A percentile compares a stretch with the other conserved stretches of the same genome.
Conservation (phyloP, 2,888 invertebrate genomes). For the Steinernema carpocapsae region DNA sequence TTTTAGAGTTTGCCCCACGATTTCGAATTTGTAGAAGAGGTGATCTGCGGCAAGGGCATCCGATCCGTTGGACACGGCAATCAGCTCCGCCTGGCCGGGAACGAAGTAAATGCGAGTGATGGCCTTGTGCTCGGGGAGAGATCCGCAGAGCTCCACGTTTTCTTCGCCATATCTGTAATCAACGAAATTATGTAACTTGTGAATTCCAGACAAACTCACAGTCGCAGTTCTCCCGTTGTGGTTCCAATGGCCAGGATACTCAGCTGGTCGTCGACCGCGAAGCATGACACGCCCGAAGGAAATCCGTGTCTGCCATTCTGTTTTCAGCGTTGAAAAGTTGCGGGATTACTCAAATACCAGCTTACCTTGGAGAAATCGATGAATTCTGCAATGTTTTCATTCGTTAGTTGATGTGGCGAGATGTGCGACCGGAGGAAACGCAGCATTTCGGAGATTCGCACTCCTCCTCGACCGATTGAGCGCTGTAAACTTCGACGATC, state of each 20-base stretch:
- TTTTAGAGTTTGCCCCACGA: conserved; percentile 30
- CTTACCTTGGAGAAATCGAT: conserved; percentile 21
- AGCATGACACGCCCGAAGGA: conserved; percentile 44
- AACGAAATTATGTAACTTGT: neutral
- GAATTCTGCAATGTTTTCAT: conserved; percentile 23
- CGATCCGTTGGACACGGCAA: conserved; percentile 36
- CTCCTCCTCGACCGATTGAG: too few relatives aligned
- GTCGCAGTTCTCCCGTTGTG: conserved; percentile 40
- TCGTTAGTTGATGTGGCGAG: conserved; percentile 13
- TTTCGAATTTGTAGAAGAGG: conserved; percentile 38
- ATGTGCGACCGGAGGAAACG: conserved; percentile 20
- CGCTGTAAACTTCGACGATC: too few relatives aligned
- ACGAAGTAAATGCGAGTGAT: conserved; percentile 39
- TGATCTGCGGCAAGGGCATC: conserved; percentile 31
- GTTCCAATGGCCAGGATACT: conserved; percentile 49
- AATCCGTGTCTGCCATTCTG: conserved; percentile 45
- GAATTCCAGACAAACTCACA: conserved; percentile 37
- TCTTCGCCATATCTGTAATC: neutral
- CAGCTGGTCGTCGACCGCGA: conserved; percentile 44
- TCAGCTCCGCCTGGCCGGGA: conserved; percentile 36
- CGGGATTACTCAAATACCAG: neutral
- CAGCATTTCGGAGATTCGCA: neutral
- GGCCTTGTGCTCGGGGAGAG: neutral
- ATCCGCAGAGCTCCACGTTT: neutral
- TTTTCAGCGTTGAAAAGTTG: neutral